A percentile compares a stretch with the other conserved stretches of the same genome.
phyloP scores from a whole-genome alignment of 1,140 invertebrate genomes.

The Vollenhovia emeryi region DNA sequence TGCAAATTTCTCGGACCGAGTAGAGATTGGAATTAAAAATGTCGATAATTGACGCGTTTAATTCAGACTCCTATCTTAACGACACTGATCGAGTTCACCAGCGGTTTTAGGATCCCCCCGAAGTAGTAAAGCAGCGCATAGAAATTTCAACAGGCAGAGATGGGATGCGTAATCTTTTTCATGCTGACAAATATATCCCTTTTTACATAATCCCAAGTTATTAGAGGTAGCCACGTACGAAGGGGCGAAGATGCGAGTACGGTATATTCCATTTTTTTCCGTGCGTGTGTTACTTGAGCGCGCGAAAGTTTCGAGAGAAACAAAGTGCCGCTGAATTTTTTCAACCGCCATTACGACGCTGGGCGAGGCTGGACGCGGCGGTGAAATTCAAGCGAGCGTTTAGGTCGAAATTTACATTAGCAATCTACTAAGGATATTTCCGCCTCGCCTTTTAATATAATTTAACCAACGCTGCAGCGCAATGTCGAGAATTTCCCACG shows the following conservation, averaged over 20 bases:
- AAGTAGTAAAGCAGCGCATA: neutral
- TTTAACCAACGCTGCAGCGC: slow-evolving; percentile 30
- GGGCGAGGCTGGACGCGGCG: slow-evolving; percentile 17
- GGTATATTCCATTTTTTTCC: neutral
- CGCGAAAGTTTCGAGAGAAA: slow-evolving; percentile 31
- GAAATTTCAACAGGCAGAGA: neutral
- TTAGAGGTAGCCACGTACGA: neutral
- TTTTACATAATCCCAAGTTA: neutral
- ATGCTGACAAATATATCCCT: neutral
- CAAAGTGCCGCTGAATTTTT: slow-evolving; percentile 45
- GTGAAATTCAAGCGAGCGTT: slow-evolving; percentile 52
- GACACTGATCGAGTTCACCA: too few species aligned
- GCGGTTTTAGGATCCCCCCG: too few species aligned
- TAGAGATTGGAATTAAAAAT: too few species aligned
- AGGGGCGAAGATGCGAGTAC: neutral
- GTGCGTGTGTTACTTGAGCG: slow-evolving; percentile 20
- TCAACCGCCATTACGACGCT: slow-evolving; percentile 38
- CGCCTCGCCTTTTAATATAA: slow-evolving; percentile 52
- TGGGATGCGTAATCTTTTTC: neutral
- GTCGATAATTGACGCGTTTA: too few species aligned
- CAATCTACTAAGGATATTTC: slow-evolving; percentile 59
- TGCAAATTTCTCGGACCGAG: too few species aligned
- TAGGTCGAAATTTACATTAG: slow-evolving; percentile 59
- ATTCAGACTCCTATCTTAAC: too few species aligned
- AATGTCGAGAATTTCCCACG: slow-evolving; percentile 55